Conservation (phyloP, 1,140 invertebrate genomes). For the Camponotus pennsylvanicus region DNA sequence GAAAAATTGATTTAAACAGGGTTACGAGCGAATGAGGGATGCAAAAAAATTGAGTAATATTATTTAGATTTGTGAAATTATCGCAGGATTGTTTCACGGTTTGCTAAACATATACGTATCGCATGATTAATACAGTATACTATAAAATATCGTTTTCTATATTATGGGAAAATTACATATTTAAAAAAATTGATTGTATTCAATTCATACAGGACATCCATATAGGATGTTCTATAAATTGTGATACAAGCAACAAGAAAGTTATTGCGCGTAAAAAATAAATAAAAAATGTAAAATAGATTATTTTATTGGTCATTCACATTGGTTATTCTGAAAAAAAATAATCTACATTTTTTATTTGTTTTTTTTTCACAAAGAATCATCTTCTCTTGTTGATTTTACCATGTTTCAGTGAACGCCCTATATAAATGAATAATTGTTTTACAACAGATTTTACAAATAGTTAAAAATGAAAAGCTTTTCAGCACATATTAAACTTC, state of each 20-base stretch:
- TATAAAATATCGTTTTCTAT: not conserved
- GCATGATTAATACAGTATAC: not conserved
- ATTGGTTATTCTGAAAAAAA: conserved; percentile 7
- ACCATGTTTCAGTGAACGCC: conserved; percentile 28
- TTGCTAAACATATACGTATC: not conserved
- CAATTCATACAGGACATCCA: not conserved
- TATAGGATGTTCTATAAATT: not conserved
- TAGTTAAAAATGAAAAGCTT: conserved; percentile 48
- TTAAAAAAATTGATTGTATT: not conserved
- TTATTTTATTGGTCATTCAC: conserved; percentile 37
- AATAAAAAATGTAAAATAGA: not conserved
- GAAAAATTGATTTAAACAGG: conserved; percentile 70
- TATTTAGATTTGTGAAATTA: conserved; percentile 16
- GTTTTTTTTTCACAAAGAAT: conserved; percentile 38
- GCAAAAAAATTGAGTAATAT: not conserved
- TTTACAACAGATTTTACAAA: conserved; percentile 57
- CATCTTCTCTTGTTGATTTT: conserved; percentile 49
- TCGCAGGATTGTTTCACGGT: not conserved
- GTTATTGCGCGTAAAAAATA: not conserved
- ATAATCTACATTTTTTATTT: conserved; percentile 50
- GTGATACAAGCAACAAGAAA: not conserved
- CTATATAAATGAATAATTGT: conserved; percentile 50
- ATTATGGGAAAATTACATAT: not conserved
- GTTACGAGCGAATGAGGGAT: not conserved
- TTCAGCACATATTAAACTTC: conserved; percentile 24